phyloP scores from a whole-genome alignment of 2,113 vertebrate genomes.

The Capricornis sumatraensis region DNA sequence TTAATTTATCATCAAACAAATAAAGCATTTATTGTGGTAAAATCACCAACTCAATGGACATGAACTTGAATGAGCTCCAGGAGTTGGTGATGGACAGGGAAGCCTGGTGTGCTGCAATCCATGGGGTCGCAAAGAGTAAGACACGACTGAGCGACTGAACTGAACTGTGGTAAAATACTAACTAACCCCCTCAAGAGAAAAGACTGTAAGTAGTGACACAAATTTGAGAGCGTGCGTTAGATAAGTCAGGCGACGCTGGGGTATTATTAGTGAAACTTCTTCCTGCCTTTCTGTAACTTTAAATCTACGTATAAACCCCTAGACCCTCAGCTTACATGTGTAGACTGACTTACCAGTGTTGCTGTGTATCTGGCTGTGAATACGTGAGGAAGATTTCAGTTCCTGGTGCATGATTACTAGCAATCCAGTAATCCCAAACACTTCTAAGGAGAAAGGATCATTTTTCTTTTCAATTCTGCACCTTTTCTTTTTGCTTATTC shows the following conservation, averaged over 20 bases:
- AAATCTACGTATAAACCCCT: background rate
- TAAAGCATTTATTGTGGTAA: background rate
- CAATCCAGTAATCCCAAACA: conserved; percentile 35
- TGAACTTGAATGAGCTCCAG: background rate
- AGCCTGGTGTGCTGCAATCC: background rate
- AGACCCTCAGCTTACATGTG: background rate
- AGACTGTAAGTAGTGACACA: background rate
- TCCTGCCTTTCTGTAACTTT: background rate
- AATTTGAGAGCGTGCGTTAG: background rate
- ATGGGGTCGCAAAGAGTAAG: background rate
- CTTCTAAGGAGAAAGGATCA: conserved; percentile 55
- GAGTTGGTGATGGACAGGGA: background rate
- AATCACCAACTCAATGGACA: background rate
- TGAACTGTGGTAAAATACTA: background rate
- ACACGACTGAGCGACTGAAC: background rate
- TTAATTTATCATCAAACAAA: background rate
- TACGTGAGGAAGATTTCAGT: conserved; percentile 13
- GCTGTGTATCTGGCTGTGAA: background rate
- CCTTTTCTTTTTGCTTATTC: conserved; percentile 66
- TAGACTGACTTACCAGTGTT: background rate
- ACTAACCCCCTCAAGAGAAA: background rate
- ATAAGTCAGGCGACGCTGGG: background rate
- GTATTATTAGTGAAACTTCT: background rate
- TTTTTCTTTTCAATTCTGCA: conserved; percentile 49
- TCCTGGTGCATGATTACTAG: conserved; percentile 17